Evolutionary conservation across 2,888 invertebrate genomes (phyloP).

Genomic region (Malthinus flaveolus): DNA sequence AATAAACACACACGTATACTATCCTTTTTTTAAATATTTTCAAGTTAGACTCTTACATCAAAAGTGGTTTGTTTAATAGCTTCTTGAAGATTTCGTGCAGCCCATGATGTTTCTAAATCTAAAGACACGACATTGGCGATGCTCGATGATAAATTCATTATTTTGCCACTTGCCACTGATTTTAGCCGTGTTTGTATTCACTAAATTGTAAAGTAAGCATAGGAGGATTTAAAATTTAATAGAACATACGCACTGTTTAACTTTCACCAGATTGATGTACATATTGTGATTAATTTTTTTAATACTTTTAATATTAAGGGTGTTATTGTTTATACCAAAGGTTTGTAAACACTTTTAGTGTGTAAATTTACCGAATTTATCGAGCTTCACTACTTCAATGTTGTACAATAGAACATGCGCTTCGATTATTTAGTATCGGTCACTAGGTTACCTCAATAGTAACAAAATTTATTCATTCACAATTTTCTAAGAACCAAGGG

Average conservation of each 20-base stretch:
- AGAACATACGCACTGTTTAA: not conserved
- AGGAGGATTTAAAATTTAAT: not conserved
- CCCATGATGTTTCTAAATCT: constrained; percentile 63
- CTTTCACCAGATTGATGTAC: not conserved
- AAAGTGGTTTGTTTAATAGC: constrained; percentile 52
- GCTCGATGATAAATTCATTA: constrained; percentile 47
- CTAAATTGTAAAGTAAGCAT: too few species aligned
- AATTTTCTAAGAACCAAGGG: constrained; percentile 1
- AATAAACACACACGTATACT: too few species aligned
- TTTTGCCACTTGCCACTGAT: not conserved
- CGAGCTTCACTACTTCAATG: not conserved
- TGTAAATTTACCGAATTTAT: not conserved
- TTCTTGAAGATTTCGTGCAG: constrained; percentile 58
- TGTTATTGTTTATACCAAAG: not conserved
- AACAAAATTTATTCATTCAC: constrained; percentile 19
- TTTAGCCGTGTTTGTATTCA: not conserved
- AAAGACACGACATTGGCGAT: constrained; percentile 56
- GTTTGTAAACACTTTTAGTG: not conserved
- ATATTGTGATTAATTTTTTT: not conserved
- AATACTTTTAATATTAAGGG: not conserved
- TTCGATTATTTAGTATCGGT: constrained; percentile 23
- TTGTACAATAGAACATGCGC: constrained; percentile 35
- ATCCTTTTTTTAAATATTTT: too few species aligned
- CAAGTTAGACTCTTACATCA: constrained; percentile 30
- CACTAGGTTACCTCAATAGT: constrained; percentile 34